phyloP scores from a whole-genome alignment of 2,113 vertebrate species.

The Mesoclemmys tuberculata region DNA sequence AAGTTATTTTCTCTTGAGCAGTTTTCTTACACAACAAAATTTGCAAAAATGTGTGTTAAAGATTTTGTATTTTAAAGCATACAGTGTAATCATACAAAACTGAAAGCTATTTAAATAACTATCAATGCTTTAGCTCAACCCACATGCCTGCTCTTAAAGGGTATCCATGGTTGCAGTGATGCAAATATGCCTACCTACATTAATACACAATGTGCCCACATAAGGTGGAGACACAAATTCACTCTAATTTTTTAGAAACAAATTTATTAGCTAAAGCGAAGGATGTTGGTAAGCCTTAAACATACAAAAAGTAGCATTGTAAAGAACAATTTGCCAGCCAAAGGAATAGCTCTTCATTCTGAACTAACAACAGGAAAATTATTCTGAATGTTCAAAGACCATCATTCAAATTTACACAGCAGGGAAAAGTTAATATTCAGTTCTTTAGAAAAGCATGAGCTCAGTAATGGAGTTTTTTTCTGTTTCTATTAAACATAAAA shows the following conservation, averaged over 20 bases:
- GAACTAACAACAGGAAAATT: neutral
- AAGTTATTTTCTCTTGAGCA: slow-evolving; percentile 38
- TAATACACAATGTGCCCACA: slow-evolving; percentile 73
- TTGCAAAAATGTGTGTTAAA: slow-evolving; percentile 41
- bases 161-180: slow-evolving; percentile 86
- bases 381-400: neutral
- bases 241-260: slow-evolving; percentile 62
- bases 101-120: neutral
- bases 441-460: neutral
- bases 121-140: slow-evolving; percentile 51
- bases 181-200: slow-evolving; percentile 80
- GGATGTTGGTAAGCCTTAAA: slow-evolving; percentile 25
- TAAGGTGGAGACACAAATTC: slow-evolving; percentile 61
- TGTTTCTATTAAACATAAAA: neutral
- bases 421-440: neutral
- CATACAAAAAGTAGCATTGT: neutral
- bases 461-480: neutral
- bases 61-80: slow-evolving; percentile 50
- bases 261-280: slow-evolving; percentile 40
- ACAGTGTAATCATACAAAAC: neutral
- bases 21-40: neutral
- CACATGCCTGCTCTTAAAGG: slow-evolving; percentile 76
- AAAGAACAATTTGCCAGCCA: neutral
- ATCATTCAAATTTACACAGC: neutral
- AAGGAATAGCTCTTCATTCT: neutral